Evolutionary conservation across 1,140 invertebrate species (phyloP).

Genomic region (Macrosteles quadrilineatus): DNA sequence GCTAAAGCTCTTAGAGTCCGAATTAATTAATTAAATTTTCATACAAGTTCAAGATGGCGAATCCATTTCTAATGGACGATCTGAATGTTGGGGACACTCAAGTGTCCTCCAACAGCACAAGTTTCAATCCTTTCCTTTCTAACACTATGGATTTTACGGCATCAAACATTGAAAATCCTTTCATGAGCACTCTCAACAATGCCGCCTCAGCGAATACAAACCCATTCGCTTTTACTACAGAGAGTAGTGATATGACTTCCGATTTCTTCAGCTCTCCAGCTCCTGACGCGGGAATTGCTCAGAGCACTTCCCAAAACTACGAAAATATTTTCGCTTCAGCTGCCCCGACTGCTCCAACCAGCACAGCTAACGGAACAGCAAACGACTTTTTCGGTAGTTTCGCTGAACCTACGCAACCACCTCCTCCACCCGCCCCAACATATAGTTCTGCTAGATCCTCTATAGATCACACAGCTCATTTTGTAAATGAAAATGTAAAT

Average conservation of each 20-base stretch:
- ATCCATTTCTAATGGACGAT: slow-evolving; percentile 77
- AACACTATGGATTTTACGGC: slow-evolving; percentile 51
- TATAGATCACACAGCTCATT: background rate
- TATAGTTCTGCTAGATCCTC: background rate
- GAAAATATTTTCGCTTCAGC: slow-evolving; percentile 39
- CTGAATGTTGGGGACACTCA: slow-evolving; percentile 48
- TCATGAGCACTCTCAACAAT: slow-evolving; percentile 48
- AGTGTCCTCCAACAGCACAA: slow-evolving; percentile 37
- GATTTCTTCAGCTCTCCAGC: slow-evolving; percentile 34
- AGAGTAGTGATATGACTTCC: slow-evolving; percentile 38
- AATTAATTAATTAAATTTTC: slow-evolving; percentile 51
- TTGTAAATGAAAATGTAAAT: slow-evolving; percentile 28
- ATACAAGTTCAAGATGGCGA: slow-evolving; percentile 49
- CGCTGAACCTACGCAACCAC: background rate
- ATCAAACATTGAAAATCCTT: slow-evolving; percentile 59
- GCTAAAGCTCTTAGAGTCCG: slow-evolving; percentile 70
- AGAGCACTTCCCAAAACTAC: slow-evolving; percentile 17
- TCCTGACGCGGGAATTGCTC: background rate
- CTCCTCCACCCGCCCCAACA: background rate
- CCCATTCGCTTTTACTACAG: slow-evolving; percentile 56
- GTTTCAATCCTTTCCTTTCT: slow-evolving; percentile 73
- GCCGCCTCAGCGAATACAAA: slow-evolving; percentile 51
- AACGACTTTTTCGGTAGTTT: slow-evolving; percentile 29
- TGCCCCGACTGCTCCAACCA: no score
- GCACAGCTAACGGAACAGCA: background rate